Conservation (phyloP, 2,113 vertebrate species). For the Orycteropus afer region DNA sequence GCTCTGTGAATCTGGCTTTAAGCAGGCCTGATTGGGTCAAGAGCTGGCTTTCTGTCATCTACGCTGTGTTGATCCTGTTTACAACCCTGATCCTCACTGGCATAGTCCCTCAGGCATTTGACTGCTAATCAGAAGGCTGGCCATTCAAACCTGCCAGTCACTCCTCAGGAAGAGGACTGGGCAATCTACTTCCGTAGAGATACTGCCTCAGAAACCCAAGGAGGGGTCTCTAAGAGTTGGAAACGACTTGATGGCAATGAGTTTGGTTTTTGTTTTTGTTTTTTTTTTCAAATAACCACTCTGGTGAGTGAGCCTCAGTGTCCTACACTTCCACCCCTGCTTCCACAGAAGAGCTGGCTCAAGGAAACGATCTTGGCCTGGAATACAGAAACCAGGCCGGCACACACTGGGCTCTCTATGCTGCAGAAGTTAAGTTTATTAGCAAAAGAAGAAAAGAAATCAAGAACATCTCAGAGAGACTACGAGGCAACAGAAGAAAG, state of each 20-base stretch:
- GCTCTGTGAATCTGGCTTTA: background rate
- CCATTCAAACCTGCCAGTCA: too few species aligned
- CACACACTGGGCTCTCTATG: background rate
- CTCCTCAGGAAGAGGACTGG: too few species aligned
- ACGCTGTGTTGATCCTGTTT: background rate
- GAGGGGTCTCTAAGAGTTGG: too few species aligned
- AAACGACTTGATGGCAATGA: too few species aligned
- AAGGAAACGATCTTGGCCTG: background rate
- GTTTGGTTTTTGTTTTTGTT: too few species aligned
- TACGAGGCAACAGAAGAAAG: background rate
- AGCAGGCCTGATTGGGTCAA: background rate
- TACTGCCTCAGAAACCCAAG: too few species aligned
- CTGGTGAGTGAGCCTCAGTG: background rate
- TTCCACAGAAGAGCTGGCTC: background rate
- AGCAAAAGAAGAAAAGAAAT: background rate
- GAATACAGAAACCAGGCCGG: background rate
- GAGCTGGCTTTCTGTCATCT: background rate
- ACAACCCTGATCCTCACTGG: background rate
- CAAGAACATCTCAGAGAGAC: background rate
- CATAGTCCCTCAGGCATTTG: too few species aligned
- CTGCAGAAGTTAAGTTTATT: slow-evolving; percentile 62
- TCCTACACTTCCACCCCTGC: background rate
- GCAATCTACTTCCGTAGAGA: too few species aligned
- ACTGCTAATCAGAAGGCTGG: too few species aligned
- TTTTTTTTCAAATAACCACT: too few species aligned